Conservation (phyloP, 2,113 vertebrate genomes). For the Microtus montanus region DNA sequence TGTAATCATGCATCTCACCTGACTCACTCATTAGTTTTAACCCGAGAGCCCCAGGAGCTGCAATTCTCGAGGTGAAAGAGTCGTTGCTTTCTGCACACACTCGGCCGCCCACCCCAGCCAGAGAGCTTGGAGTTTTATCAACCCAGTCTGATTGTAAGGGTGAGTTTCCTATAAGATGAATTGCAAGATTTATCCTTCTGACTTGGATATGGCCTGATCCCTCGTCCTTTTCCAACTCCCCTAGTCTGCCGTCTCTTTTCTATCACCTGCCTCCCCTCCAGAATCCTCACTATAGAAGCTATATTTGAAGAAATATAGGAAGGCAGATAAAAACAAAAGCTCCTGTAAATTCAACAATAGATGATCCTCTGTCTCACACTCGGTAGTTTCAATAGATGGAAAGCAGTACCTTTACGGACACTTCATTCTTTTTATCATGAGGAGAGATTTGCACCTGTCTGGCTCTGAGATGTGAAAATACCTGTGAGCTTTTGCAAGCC, state of each 20-base stretch:
- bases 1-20: conserved; percentile 75
- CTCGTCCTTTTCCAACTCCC: background rate
- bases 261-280: background rate
- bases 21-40: conserved; percentile 78
- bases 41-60: conserved; percentile 67
- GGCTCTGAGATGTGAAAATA: conserved; percentile 40
- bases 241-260: background rate
- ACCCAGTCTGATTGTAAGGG: conserved; percentile 32
- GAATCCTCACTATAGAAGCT: background rate
- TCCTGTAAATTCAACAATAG: conserved; percentile 50
- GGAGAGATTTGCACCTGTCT: conserved; percentile 52
- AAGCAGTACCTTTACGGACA: conserved; percentile 22
- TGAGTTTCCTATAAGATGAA: conserved; percentile 40
- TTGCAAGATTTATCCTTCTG: conserved; percentile 48
- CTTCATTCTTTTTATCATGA: conserved; percentile 51
- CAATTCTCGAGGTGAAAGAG: conserved; percentile 55
- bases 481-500: conserved; percentile 8
- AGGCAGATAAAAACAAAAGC: conserved; percentile 51
- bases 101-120: too few relatives aligned
- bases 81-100: background rate
- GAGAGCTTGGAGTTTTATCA: conserved; percentile 47
- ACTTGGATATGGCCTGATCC: conserved; percentile 47
- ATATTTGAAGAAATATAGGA: conserved; percentile 49
- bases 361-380: conserved; percentile 42
- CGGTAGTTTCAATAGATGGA: conserved; percentile 44